phyloP scores from a whole-genome alignment of 2,888 invertebrate species.

The Argyresthia albistria region DNA sequence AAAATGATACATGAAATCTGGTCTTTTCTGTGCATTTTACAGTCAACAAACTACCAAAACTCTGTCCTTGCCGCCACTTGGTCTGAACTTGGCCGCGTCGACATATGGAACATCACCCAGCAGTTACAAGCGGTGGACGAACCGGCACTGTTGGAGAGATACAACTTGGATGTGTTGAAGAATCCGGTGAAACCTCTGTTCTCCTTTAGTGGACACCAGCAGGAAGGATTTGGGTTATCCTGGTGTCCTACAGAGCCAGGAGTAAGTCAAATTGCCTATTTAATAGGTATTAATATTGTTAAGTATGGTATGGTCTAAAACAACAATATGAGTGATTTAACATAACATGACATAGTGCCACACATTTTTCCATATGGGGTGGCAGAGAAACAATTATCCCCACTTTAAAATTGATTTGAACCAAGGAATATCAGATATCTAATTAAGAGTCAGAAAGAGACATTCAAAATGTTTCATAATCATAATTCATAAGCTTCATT shows the following conservation, averaged over 20 bases:
- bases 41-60: conserved; percentile 75
- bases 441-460: too few relatives aligned
- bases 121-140: conserved; percentile 88
- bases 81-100: conserved; percentile 95
- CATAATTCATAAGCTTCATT: too few relatives aligned
- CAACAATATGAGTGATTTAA: too few relatives aligned
- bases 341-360: too few relatives aligned
- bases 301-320: too few relatives aligned
- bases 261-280: conserved; percentile 42
- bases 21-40: conserved; percentile 11
- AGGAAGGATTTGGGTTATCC: conserved; percentile 96
- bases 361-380: too few relatives aligned
- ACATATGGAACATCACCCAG: conserved; percentile 90
- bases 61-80: conserved; percentile 89
- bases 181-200: conserved; percentile 79
- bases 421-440: too few relatives aligned
- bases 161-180: conserved; percentile 73
- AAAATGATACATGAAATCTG: too few relatives aligned
- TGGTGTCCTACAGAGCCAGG: conserved; percentile 90
- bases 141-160: conserved; percentile 71
- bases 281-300: too few relatives aligned
- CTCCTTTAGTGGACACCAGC: conserved; percentile 92
- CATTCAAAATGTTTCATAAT: too few relatives aligned
- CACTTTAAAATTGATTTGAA: too few relatives aligned
- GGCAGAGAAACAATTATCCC: too few relatives aligned